Percentiles rank a stretch among this genome's conserved stretches.
phyloP scores from a whole-genome alignment of 2,113 vertebrate species.

The Stigmatopora argus region DNA sequence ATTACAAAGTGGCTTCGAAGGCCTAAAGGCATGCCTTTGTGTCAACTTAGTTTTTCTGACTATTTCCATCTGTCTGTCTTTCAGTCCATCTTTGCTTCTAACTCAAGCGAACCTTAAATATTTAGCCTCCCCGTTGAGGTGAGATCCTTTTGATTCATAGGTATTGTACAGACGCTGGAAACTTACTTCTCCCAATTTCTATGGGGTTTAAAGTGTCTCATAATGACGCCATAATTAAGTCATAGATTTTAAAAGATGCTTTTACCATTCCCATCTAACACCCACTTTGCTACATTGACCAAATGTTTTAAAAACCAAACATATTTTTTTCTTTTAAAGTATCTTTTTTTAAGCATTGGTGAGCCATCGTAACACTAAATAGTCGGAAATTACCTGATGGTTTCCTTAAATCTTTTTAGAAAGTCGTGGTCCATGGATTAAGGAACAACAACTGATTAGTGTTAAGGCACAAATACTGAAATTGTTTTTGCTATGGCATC shows the following conservation, averaged over 20 bases:
- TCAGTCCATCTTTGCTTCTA: constrained; percentile 6
- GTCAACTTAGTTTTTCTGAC: constrained; percentile 25
- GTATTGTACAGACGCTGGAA: constrained; percentile 34
- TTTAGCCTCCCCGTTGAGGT: constrained; percentile 5
- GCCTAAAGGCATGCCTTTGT: constrained; percentile 49
- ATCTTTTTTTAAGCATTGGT: background rate
- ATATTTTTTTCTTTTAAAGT: background rate
- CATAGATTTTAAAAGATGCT: constrained; percentile 4
- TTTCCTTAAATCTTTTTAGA: background rate
- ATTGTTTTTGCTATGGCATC: background rate
- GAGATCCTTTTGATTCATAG: background rate
- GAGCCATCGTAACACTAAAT: background rate
- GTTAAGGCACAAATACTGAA: background rate
- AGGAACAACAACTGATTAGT: background rate
- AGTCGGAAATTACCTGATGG: background rate
- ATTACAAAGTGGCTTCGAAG: constrained; percentile 63
- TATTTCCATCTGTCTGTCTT: constrained; percentile 15
- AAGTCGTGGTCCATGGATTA: background rate
- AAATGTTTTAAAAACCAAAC: background rate
- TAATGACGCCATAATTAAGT: constrained; percentile 39
- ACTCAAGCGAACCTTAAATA: background rate
- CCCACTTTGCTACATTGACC: constrained; percentile 12
- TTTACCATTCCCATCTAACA: background rate
- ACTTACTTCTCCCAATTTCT: constrained; percentile 24
- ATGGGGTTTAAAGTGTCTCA: constrained; percentile 21